phyloP scores from a whole-genome alignment of 1,140 invertebrate genomes.

The Drosophila arawakana region DNA sequence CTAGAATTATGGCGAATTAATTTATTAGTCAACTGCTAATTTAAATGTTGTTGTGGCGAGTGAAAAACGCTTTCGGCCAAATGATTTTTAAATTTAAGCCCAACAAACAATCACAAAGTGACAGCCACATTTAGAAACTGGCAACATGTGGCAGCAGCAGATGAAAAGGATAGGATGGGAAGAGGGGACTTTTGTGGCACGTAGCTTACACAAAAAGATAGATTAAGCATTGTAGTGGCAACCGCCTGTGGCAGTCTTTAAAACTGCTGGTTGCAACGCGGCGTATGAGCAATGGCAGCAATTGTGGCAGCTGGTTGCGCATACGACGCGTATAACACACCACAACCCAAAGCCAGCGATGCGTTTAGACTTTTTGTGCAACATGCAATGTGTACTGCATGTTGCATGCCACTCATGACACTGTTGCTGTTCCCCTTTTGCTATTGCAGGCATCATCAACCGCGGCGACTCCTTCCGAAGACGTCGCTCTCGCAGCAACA shows the following conservation, averaged over 20 bases:
- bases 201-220: constrained; percentile 56
- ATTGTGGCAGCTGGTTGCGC: constrained; percentile 40
- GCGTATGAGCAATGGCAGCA: constrained; percentile 48
- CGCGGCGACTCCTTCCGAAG: constrained; percentile 94
- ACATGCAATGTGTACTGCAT: constrained; percentile 18
- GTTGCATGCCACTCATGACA: neutral
- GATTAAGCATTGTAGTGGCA: constrained; percentile 69
- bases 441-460: constrained; percentile 92
- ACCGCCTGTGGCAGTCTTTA: constrained; percentile 46
- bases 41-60: constrained; percentile 4
- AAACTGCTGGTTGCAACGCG: constrained; percentile 47
- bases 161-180: too few species aligned
- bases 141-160: neutral
- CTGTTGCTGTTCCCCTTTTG: neutral
- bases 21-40: neutral
- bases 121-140: neutral
- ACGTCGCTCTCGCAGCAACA: constrained; percentile 91
- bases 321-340: constrained; percentile 41
- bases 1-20: constrained; percentile 4
- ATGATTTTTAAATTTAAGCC: constrained; percentile 36
- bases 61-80: constrained; percentile 14
- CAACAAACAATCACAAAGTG: constrained; percentile 14
- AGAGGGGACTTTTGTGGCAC: neutral
- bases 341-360: constrained; percentile 6
- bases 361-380: constrained; percentile 29